A percentile compares a stretch with the other conserved stretches of the same genome.
Evolutionary conservation across 2,888 invertebrate genomes (phyloP).

Genomic region (Rhagonycha fulva): DNA sequence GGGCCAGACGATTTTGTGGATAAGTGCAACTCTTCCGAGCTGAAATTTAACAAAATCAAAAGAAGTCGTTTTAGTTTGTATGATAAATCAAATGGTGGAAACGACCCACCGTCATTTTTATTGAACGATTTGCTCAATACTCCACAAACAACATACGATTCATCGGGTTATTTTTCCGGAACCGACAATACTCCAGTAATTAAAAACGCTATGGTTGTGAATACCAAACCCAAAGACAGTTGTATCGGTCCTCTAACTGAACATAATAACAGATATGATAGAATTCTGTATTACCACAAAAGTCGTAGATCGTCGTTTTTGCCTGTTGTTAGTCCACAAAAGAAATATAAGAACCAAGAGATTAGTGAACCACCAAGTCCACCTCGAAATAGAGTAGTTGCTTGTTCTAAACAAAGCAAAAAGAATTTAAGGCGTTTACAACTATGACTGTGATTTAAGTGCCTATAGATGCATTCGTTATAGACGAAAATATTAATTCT

Average conservation of each 20-base stretch:
- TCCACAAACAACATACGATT: conserved; percentile 11
- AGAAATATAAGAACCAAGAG: conserved; percentile 20
- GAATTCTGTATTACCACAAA: conserved; percentile 3
- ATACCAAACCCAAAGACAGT: neutral
- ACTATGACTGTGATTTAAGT: neutral
- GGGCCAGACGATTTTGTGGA: conserved; percentile 49
- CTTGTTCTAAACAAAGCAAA: conserved; percentile 49
- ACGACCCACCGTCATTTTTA: conserved; percentile 27
- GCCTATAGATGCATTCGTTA: neutral
- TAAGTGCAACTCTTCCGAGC: conserved; percentile 41
- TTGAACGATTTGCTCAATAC: conserved; percentile 6
- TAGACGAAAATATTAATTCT: neutral
- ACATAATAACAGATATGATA: neutral
- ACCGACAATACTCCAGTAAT: conserved; percentile 7
- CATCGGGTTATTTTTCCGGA: conserved; percentile 25
- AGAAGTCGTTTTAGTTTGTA: conserved; percentile 5
- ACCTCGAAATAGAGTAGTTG: conserved; percentile 41
- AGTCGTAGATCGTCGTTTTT: conserved; percentile 25
- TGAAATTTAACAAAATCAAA: conserved; percentile 12
- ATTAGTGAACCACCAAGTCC: conserved; percentile 45
- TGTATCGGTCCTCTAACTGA: conserved; percentile 1
- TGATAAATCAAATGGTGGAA: conserved; percentile 15
- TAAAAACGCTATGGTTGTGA: neutral
- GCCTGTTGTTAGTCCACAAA: conserved; percentile 30
- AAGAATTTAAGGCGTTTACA: conserved; percentile 46